phyloP scores from a whole-genome alignment of 2,113 vertebrate species.

The Clarias macrocephalus region DNA sequence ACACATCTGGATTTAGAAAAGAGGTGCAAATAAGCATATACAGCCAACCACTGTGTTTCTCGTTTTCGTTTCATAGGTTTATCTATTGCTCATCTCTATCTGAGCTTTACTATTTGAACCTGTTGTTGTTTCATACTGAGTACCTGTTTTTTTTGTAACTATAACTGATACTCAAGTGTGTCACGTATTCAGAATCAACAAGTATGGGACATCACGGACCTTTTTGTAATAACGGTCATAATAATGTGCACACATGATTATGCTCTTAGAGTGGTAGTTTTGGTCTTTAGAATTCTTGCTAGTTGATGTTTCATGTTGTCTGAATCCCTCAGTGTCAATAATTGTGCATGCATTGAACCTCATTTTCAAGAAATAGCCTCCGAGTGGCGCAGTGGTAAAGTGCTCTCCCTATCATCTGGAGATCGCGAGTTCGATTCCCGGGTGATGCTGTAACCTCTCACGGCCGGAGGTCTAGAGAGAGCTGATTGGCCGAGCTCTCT shows the following conservation, averaged over 20 bases:
- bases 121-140: background rate
- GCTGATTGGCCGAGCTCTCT: too few relatives aligned
- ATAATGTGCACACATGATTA: background rate
- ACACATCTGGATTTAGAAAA: constrained; percentile 49
- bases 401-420: too few relatives aligned
- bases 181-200: background rate
- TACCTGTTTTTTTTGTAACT: background rate
- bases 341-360: too few relatives aligned
- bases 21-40: constrained; percentile 33
- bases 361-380: too few relatives aligned
- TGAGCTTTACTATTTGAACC: background rate
- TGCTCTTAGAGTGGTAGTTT: background rate
- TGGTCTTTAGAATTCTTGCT: background rate
- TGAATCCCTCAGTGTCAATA: background rate
- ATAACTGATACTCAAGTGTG: background rate
- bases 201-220: background rate
- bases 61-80: background rate
- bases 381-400: too few relatives aligned
- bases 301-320: background rate
- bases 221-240: background rate
- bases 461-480: too few relatives aligned
- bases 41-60: background rate
- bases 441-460: too few relatives aligned
- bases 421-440: too few relatives aligned
- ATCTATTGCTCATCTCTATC: background rate